Percentiles rank a stretch among this genome's conserved stretches.
Evolutionary conservation across 1,140 invertebrate genomes (phyloP).

Genomic region (Euglossa dilemma): DNA sequence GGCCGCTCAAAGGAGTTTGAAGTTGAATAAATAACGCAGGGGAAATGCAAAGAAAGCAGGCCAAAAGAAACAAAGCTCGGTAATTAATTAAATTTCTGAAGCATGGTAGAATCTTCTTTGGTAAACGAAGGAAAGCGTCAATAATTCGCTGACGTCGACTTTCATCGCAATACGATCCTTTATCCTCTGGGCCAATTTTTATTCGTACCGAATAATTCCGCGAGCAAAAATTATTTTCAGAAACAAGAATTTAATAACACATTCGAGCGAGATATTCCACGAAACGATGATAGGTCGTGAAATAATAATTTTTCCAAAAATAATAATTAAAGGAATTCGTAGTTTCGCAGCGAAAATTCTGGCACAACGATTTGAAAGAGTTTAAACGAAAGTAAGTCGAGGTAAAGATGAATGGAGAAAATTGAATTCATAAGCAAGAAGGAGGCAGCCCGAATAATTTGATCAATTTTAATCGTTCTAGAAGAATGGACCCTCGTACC

Average conservation of each 20-base stretch:
- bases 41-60: neutral
- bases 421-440: neutral
- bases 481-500: neutral
- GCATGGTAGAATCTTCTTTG: neutral
- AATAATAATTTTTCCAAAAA: too few relatives aligned
- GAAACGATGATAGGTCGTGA: too few relatives aligned
- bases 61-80: slow-evolving; percentile 1
- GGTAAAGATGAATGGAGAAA: neutral
- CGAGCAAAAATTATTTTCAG: too few relatives aligned
- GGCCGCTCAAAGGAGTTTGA: slow-evolving; percentile 15
- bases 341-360: too few relatives aligned
- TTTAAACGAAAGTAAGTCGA: too few relatives aligned
- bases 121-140: slow-evolving; percentile 5
- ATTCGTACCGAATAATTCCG: too few relatives aligned
- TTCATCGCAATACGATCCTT: neutral
- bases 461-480: neutral
- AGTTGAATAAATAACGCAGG: slow-evolving; percentile 38
- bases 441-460: neutral
- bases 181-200: neutral
- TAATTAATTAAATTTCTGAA: slow-evolving; percentile 45
- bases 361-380: neutral
- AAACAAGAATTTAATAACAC: too few relatives aligned
- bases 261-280: too few relatives aligned
- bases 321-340: too few relatives aligned
- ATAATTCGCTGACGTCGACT: neutral